Percentiles rank a stretch among this genome's conserved stretches.
phyloP scores from a whole-genome alignment of 2,888 invertebrate species.

The Capitulum mitella region DNA sequence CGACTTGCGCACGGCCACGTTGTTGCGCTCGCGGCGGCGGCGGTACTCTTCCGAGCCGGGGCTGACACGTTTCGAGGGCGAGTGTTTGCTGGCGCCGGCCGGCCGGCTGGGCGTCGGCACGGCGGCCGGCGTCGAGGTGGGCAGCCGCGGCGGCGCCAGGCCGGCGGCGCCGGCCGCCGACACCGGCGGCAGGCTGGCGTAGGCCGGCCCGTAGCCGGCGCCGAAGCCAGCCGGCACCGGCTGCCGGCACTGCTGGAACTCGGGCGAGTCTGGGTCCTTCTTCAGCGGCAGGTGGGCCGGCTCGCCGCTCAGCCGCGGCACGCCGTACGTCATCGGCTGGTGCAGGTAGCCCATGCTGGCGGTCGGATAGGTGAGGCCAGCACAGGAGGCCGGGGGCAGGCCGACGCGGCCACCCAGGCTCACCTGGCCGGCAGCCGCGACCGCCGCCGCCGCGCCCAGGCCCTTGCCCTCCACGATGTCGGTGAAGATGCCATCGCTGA shows the following conservation, averaged over 20 bases:
- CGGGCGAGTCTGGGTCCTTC: conserved; percentile 23
- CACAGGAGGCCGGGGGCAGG: conserved; percentile 19
- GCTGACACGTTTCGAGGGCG: conserved; percentile 55
- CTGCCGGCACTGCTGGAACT: background rate
- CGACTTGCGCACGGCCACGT: conserved; percentile 92
- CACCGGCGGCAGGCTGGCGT: background rate
- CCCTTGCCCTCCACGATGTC: conserved; percentile 53
- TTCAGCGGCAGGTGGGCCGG: conserved; percentile 31
- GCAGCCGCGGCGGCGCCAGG: conserved; percentile 50
- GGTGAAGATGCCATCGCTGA: conserved; percentile 70
- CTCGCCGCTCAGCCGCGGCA: conserved; percentile 38
- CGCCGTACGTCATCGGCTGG: conserved; percentile 30
- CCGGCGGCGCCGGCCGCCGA: conserved; percentile 39
- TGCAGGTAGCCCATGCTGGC: conserved; percentile 29
- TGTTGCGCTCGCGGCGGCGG: conserved; percentile 83
- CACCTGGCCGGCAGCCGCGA: background rate
- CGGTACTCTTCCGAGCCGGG: conserved; percentile 93
- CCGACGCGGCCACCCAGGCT: conserved; percentile 10
- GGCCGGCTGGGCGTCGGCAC: background rate
- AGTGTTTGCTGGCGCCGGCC: conserved; percentile 30
- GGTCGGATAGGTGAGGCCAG: conserved; percentile 19
- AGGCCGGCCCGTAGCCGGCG: background rate
- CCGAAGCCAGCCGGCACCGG: background rate
- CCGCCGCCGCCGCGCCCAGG: background rate
- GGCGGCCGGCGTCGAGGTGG: conserved; percentile 37